Percentiles rank a stretch among this genome's conserved stretches.
phyloP scores from a whole-genome alignment of 2,113 vertebrate genomes.

The Syngnathoides biaculeatus region DNA sequence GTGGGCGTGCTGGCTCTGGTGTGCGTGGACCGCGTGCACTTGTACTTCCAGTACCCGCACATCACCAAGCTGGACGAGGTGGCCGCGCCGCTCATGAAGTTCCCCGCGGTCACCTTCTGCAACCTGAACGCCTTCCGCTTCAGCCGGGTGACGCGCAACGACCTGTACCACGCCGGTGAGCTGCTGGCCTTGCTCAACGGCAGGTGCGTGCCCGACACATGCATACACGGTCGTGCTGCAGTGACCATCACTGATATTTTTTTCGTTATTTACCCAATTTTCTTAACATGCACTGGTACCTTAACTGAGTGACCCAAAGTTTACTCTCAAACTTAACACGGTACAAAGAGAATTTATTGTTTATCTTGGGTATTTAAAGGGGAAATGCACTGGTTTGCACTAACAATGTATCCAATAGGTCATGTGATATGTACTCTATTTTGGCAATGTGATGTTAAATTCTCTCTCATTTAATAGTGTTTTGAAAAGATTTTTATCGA shows the following conservation, averaged over 20 bases:
- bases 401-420: too few species aligned
- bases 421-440: too few species aligned
- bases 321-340: too few species aligned
- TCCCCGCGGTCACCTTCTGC: conserved; percentile 95
- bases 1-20: conserved; percentile 84
- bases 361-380: too few species aligned
- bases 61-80: conserved; percentile 98
- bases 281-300: neutral
- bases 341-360: too few species aligned
- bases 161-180: conserved; percentile 97
- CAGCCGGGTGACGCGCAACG: conserved; percentile 93
- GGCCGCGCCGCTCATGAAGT: conserved; percentile 81
- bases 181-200: conserved; percentile 94
- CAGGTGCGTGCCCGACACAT: conserved; percentile 76
- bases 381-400: too few species aligned
- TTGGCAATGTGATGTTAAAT: too few species aligned
- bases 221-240: neutral
- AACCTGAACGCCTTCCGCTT: conserved; percentile 99
- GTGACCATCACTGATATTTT: too few species aligned
- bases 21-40: conserved; percentile 92
- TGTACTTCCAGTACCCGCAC: conserved; percentile 96
- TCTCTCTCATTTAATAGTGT: too few species aligned
- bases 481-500: too few species aligned
- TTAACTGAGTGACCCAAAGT: too few species aligned
- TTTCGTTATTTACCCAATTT: neutral